These are phyloP conservation scores for Melolontha melolontha DNA, from an alignment of 2,888 invertebrate genomes.

Conservation along the genomic window DNA sequence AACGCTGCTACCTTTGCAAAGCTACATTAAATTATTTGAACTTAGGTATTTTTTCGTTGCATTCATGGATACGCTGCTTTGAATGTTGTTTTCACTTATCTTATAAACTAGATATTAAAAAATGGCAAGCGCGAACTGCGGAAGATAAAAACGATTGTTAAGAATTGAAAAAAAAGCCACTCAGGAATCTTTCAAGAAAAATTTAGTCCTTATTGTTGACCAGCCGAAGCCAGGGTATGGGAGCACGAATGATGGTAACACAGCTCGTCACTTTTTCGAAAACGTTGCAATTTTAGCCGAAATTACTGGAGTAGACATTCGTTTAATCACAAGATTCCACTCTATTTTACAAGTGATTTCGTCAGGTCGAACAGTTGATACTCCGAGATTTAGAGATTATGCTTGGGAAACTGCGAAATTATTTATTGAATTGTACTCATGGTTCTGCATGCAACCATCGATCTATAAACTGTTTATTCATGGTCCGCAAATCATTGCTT, in stretches of 20 bases:
- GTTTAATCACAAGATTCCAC: too few species aligned
- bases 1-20: conserved; percentile 18
- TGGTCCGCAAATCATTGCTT: too few species aligned
- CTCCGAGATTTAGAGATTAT: conserved; percentile 20
- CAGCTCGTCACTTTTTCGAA: conserved; percentile 46
- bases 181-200: conserved; percentile 23
- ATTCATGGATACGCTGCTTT: conserved; percentile 7
- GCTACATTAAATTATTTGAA: conserved; percentile 5
- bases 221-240: conserved; percentile 36
- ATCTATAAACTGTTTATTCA: too few species aligned
- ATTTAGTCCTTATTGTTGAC: conserved; percentile 1
- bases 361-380: background rate
- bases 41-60: conserved; percentile 12
- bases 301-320: too few species aligned
- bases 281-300: conserved; percentile 48
- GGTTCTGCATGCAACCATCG: conserved; percentile 49
- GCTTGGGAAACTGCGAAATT: conserved; percentile 24
- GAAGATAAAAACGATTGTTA: conserved; percentile 21
- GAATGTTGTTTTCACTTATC: too few species aligned
- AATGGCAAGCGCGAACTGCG: too few species aligned
- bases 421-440: conserved; percentile 45
- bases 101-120: too few species aligned
- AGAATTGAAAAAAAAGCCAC: conserved; percentile 21
- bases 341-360: conserved; percentile 21
- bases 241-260: conserved; percentile 47